Evolutionary conservation across 2,797 vertebrate genomes (phyloP), one percentile per base, ranked within the genome.

Genomic region (Nyctalus aviator): DNA sequence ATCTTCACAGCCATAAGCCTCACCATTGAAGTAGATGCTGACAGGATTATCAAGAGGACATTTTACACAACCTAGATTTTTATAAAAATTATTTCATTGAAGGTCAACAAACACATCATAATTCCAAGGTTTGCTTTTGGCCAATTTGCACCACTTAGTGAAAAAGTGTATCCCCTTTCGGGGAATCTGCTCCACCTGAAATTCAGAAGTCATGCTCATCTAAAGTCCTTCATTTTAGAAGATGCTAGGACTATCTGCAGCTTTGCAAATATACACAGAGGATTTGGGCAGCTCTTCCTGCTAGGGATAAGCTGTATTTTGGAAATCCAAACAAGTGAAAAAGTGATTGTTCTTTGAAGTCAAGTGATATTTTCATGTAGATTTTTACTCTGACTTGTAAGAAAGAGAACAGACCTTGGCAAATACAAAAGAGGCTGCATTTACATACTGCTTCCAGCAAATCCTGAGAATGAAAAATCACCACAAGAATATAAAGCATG

Each of bases 291-390:
- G 79, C 77, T 89, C 92, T 94, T 91, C 44, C 79, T 84, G 82
- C n/a, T 50, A 75, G 17, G 15, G 68, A 64, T 72, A 73, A 93
- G 15, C 35, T 68, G 18, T 48, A 71, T 69, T 88, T 89, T 94
- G 44, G 37, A 90, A 95, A 93, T 92, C 79, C 32, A 92, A 93
- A 94, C 81, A 90, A 94, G 23, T 76, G 75, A 78, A 86, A 86
- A 95, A 85, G 90, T 25, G 41, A 86, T 90, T 93, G 20, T 96
- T 86, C 82, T 95, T 97, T 97, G 59, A 95, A 92, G 81, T 77
- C 91, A 92, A 95, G 57, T 86, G 85, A 94, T 75, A 95, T 95
- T 95, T 93, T 89, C 92, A 77, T 86, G 53, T 68, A 93, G 81
- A 94, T 81, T 94, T 94, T 85, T 68, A 69, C 25, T 88, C 32